These are phyloP conservation scores for Remorina albescens DNA, from an alignment of 2,797 vertebrate genomes.

Conservation along the genomic window DNA sequence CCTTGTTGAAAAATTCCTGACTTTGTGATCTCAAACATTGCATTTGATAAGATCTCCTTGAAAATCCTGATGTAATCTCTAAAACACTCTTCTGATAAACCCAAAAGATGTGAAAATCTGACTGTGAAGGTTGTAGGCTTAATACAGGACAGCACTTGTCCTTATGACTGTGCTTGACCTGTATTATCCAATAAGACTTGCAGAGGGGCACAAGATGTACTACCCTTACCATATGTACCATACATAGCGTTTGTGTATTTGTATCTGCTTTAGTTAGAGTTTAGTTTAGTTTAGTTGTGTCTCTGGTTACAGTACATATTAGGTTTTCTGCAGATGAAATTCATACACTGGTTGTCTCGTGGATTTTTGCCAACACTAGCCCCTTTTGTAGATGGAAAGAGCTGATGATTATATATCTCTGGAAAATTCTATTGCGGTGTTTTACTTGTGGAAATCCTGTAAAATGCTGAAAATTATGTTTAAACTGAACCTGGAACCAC, in stretches of 20 bases:
- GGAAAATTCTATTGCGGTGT: background rate
- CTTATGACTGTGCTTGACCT: conserved; percentile 16
- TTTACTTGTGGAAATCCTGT: too few relatives aligned
- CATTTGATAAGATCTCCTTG: conserved; percentile 54
- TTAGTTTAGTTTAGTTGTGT: too few relatives aligned
- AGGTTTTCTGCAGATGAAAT: conserved; percentile 54
- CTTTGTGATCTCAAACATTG: conserved; percentile 48
- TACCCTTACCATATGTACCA: background rate
- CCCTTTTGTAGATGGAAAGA: conserved; percentile 20
- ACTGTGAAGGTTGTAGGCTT: conserved; percentile 14
- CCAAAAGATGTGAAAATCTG: conserved; percentile 24
- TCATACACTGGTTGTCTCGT: conserved; percentile 59
- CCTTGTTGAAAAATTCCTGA: conserved; percentile 58
- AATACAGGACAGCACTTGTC: conserved; percentile 19
- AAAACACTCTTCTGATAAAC: conserved; percentile 54
- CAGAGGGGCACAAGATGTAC: background rate
- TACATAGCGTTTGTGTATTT: too few relatives aligned
- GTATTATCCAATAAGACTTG: conserved; percentile 12
- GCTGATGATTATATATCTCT: too few relatives aligned
- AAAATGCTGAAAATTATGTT: too few relatives aligned
- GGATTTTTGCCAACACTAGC: conserved; percentile 34
- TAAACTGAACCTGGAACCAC: background rate
- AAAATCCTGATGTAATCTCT: conserved; percentile 64
- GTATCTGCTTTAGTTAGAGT: too few relatives aligned
- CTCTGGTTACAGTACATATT: conserved; percentile 5